Conservation (phyloP, 2,797 vertebrate genomes). For the Melopsittacus undulatus region DNA sequence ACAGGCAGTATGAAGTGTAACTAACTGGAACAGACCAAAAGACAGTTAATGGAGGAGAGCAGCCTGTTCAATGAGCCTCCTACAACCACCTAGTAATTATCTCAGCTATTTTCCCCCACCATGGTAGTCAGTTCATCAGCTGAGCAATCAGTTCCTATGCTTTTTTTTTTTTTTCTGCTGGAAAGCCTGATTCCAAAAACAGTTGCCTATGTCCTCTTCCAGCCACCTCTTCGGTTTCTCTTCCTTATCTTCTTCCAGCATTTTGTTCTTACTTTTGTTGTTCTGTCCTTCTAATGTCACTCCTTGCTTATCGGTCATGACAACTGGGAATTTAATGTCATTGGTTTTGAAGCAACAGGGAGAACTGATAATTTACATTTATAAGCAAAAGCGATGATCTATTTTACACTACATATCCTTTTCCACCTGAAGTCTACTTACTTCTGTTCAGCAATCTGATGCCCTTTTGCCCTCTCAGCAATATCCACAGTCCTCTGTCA, state of each 20-base stretch:
- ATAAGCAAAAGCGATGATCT: neutral
- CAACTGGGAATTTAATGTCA: neutral
- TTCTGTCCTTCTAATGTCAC: neutral
- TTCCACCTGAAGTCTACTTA: neutral
- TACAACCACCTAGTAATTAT: rapidly evolving
- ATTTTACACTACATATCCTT: neutral
- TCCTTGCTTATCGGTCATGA: neutral
- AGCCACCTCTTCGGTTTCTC: neutral
- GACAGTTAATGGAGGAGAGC: neutral
- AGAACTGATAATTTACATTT: neutral
- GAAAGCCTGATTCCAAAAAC: neutral
- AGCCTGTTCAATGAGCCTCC: rapidly evolving
- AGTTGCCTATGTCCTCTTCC: neutral
- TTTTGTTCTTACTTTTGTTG: neutral
- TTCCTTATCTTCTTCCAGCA: neutral
- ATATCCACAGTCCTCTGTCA: neutral
- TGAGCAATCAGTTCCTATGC: neutral
- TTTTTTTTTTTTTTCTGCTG: neutral
- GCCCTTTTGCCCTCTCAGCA: neutral
- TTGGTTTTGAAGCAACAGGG: neutral
- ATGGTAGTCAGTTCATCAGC: neutral
- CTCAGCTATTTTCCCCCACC: neutral
- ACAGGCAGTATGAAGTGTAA: neutral
- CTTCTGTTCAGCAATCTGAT: neutral
- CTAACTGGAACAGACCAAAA: neutral